Evolutionary conservation across 2,888 invertebrate species (phyloP), one percentile per base, ranked within the genome.

Genomic region (Papilio elwesi): DNA sequence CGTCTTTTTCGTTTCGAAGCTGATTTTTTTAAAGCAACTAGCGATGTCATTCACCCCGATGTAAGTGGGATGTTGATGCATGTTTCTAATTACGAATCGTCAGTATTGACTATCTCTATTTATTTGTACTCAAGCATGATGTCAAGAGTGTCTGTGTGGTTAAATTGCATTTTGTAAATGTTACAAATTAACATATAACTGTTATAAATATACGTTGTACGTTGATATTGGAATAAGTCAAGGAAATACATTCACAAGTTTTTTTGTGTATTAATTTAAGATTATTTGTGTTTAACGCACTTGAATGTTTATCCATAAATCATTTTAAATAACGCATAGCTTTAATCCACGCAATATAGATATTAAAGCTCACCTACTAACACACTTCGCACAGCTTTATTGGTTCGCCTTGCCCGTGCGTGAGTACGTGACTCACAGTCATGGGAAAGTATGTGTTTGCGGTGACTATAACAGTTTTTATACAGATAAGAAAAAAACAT

Each of bases 11-110:
- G 79, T 77, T 81, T 84, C 76, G 75, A 77, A 75, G 77, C 80
- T 77, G 78, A 74, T 77, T 68, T 57, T 49, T 64, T 69, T 69
- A 78, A 82, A 82, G 76, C 80, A 81, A 77, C 83, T 83, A 83
- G 85, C 77, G 83, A 93, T 92, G 92, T 88, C 93, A 81, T 93
- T 93, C 89, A 92, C 88, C 88, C 80, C 92, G 53, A 88, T 92
- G 92, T 93, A 93, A 93, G 92, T 93, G 77, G 86, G 78, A 79
- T 74, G 12, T 74, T 74, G 57, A 70, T 70, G 63, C n/a, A 65
- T 57, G 36, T 51, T 57, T 16, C 57, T 66, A 63, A 43, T 48
- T 70, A 55, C 48, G 38, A 65, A 70, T 11, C 13, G 11, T 59
- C 48, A 48, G 13, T 49, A 49, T 26, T 48, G 6, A 43, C 9